Percentiles rank a stretch among this genome's conserved stretches.
Conservation (phyloP, 2,888 invertebrate genomes). For the Tenthredo scrophulariae region DNA sequence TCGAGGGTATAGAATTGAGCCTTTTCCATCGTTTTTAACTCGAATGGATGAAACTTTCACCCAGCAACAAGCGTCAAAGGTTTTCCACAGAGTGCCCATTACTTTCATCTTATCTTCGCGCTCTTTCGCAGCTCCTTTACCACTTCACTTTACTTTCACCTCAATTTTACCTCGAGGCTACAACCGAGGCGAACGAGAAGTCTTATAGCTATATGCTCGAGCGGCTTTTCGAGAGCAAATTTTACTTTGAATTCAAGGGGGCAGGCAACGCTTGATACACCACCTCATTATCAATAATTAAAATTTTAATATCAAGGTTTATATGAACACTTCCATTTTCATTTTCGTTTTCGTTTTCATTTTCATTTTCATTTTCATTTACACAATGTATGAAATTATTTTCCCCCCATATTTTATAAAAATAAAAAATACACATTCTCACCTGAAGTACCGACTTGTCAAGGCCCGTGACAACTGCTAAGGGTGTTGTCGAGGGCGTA, state of each 20-base stretch:
- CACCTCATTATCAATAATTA: constrained; percentile 15
- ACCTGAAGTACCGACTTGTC: constrained; percentile 88
- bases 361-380: not conserved
- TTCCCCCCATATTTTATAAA: not conserved
- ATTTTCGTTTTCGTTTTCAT: not conserved
- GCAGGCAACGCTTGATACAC: constrained; percentile 23
- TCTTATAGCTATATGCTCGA: not conserved
- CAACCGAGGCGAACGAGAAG: constrained; percentile 10
- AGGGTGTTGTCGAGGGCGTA: constrained; percentile 78
- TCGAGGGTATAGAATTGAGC: not conserved
- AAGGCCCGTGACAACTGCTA: constrained; percentile 83
- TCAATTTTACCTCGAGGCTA: constrained; percentile 40
- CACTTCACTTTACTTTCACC: constrained; percentile 39
- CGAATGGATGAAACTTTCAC: constrained; percentile 14
- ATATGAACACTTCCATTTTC: not conserved
- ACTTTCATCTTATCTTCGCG: constrained; percentile 41
- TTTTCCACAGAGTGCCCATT: constrained; percentile 26
- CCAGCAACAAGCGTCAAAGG: constrained; percentile 41
- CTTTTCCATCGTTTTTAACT: constrained; percentile 30
- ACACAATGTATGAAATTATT: not conserved
- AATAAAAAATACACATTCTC: constrained; percentile 59
- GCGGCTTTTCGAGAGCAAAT: constrained; percentile 15
- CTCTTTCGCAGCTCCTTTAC: constrained; percentile 24
- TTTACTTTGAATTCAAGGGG: constrained; percentile 42
- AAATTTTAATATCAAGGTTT: constrained; percentile 4